Evolutionary conservation across 2,888 invertebrate species (phyloP).

Genomic region (Cantharis lateralis): DNA sequence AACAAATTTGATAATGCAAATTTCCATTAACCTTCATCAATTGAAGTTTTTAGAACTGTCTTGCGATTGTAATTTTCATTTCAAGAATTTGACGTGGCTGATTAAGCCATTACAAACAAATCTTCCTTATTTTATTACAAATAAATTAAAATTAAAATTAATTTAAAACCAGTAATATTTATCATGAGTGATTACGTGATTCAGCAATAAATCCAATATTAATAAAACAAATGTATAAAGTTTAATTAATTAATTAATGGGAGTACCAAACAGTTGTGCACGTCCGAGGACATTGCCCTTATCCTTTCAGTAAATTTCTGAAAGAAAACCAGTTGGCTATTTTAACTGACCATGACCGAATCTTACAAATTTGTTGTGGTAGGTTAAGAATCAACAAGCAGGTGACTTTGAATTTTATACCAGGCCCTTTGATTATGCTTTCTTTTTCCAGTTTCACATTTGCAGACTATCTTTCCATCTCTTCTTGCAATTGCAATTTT

Average conservation of each 20-base stretch:
- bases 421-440: neutral
- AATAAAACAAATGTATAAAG: neutral
- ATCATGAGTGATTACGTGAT: neutral
- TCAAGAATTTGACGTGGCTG: neutral
- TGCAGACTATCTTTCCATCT: no score
- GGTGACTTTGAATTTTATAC: neutral
- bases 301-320: neutral
- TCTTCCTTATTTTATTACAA: neutral
- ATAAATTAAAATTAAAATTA: neutral
- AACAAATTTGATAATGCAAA: neutral
- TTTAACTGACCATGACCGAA: slow-evolving; percentile 9
- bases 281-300: neutral
- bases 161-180: neutral
- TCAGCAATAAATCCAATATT: neutral
- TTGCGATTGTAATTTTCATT: neutral
- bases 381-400: slow-evolving; percentile 8
- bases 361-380: slow-evolving; percentile 1
- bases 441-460: no score
- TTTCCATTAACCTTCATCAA: neutral
- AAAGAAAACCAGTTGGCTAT: slow-evolving; percentile 7
- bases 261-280: neutral
- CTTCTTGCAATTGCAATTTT: neutral
- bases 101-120: neutral
- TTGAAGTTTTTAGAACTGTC: neutral
- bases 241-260: neutral